Conservation (phyloP, 1,140 invertebrate genomes). For the Micrasema longulum region DNA sequence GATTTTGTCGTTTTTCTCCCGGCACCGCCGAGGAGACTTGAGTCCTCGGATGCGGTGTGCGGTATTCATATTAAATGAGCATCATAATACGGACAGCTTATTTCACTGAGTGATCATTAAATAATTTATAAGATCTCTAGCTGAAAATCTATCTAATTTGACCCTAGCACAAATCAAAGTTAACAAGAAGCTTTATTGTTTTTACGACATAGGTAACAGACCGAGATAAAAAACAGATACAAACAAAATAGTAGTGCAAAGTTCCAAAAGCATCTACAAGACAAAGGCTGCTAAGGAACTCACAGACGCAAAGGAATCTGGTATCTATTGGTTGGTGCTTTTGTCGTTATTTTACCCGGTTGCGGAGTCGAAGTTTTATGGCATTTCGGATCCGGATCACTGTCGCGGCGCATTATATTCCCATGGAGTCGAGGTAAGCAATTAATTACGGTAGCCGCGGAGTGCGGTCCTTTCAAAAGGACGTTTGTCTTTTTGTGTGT, state of each 20-base stretch:
- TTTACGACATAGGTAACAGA: constrained; percentile 49
- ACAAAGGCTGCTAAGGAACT: constrained; percentile 1
- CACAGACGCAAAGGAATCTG: neutral
- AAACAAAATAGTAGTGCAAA: constrained; percentile 45
- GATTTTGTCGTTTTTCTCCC: no score
- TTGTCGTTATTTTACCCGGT: neutral
- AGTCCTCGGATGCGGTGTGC: no score
- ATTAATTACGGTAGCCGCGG: constrained; percentile 53
- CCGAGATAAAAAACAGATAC: constrained; percentile 45
- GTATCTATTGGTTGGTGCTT: neutral
- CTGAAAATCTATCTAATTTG: no score
- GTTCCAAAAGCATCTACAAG: constrained; percentile 26
- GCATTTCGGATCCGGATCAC: constrained; percentile 2
- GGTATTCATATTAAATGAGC: no score
- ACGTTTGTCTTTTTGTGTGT: constrained; percentile 56
- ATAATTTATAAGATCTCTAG: no score
- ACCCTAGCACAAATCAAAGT: constrained; percentile 48
- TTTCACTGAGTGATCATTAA: no score
- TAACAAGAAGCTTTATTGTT: constrained; percentile 54
- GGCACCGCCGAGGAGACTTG: no score
- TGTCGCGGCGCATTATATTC: constrained; percentile 51
- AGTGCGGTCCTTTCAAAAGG: constrained; percentile 55
- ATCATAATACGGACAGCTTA: no score
- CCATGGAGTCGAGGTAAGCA: constrained; percentile 52
- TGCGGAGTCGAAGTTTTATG: neutral